Conservation (phyloP, 2,888 invertebrate genomes). For the Salticus scenicus region DNA sequence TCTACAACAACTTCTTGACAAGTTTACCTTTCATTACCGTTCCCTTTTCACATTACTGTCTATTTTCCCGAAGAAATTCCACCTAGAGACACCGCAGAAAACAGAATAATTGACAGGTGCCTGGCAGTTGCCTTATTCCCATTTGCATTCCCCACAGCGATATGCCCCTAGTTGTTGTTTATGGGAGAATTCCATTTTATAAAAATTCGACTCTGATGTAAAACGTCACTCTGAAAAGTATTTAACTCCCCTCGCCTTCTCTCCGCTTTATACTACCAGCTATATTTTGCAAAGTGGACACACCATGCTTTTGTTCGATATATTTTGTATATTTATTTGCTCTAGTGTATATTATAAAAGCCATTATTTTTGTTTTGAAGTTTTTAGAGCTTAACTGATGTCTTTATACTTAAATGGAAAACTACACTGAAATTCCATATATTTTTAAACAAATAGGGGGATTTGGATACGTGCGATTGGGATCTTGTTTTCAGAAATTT, state of each 20-base stretch:
- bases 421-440: too few relatives aligned
- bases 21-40: not conserved
- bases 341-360: too few relatives aligned
- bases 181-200: not conserved
- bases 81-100: not conserved
- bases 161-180: not conserved
- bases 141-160: not conserved
- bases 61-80: not conserved
- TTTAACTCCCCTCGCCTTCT: not conserved
- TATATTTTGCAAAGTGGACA: too few relatives aligned
- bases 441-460: too few relatives aligned
- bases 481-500: too few relatives aligned
- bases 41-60: constrained; percentile 2
- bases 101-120: constrained; percentile 23
- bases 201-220: not conserved
- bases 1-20: not conserved
- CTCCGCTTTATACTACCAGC: too few relatives aligned
- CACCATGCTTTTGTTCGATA: too few relatives aligned
- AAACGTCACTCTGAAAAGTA: not conserved
- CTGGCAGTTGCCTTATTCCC: not conserved
- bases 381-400: too few relatives aligned
- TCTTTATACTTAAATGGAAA: too few relatives aligned
- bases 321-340: too few relatives aligned
- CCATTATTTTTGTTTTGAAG: too few relatives aligned
- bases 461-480: too few relatives aligned